Base-by-base conservation (phyloP, 2,888 invertebrate species). In the Thymelicus sylvestris region DNA sequence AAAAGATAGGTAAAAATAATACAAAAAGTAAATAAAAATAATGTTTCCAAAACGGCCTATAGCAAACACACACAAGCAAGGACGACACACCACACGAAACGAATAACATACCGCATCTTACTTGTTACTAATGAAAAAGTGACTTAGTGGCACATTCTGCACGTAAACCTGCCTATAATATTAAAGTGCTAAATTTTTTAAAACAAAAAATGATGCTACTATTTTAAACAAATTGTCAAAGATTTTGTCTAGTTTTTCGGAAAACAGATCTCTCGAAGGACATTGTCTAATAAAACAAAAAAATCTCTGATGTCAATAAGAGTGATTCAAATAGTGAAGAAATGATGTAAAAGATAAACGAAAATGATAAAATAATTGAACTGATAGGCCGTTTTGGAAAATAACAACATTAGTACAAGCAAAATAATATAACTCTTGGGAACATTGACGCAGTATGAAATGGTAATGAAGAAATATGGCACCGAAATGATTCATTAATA, bases 331-430 rank as follows among this genome's bases (percentile, higher is more conserved):
- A 70, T 70, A 66, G 70, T 91, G 90, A 86, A 88, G 85, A 80
- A 85, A 89, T 89, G 69, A 70, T 69, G 69, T 69, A 70, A 70
- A 70, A 65, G 50, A 70, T 70, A 76, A 77, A 78, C 71, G 75
- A 72, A 75, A 71, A 86, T 84, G 83, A 88, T 83, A 86, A 86
- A 85, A 87, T 82, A 88, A 87, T 88, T 83, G 84, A 92, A 93
- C 89, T 90, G 90, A 93, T 93, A 93, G 94, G 93, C 92, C 94
- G 93, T 94, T 95, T 94, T 95, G 94, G 94, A 93, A 92, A 92
- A 88, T 80, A 93, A 90, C 81, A 86, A 86, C 87, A 87, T 85
- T 79, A 84, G 81, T 87, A 88, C 84, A 92, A 91, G 92, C 92
- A 91, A 92, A 89, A 83, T 82, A 92, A 93, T 79, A 80, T 83